Base-by-base conservation (phyloP, 1,140 invertebrate genomes). In the Chelonus insularis region DNA sequence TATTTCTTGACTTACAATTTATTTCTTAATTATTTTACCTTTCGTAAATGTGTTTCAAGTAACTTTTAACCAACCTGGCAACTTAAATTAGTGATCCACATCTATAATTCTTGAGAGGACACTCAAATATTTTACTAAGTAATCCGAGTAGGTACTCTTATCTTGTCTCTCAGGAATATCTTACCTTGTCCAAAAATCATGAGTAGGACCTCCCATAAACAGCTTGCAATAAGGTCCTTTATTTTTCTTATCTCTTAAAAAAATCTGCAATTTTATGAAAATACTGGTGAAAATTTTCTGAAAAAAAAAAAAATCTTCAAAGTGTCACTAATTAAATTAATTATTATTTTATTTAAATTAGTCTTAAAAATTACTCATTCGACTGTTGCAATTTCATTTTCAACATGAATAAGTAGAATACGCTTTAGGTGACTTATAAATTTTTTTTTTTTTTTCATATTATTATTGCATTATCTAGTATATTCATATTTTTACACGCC, bases 181-280 rank as follows among this genome's bases (percentile, higher is more conserved):
- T 12, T 37, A n/a, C 12, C 36, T n/a, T 37, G 36, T 34, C 29
- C 16, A 29, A 20, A 47, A 18, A 47, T 25, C 20, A 25, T n/a
- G 21, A 12, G 48, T 25, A 25, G 18, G 18, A 51, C 21, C 48
- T 51, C 48, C 43, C 18, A 25, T 51, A 51, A 51, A 51, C 20
- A 12, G 20, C 48, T 1, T 4, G 20, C 25, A 20, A 51, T 51
- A 29, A 18, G 9, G 6, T 54, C 16, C 32, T 54, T 37, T 20
- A 54, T 7, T 37, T 54, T 9, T 1, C 29, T 37, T 54, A 54
- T 54, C 51, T 54, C 1, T 12, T 4, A 34, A 7, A 37, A 37
- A 54, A 54, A 54, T n/a, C n/a, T n/a, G n/a, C n/a, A n/a, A n/a
- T n/a, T n/a, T n/a, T n/a, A n/a, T n/a, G n/a, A n/a, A n/a, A n/a